A percentile compares a stretch with the other conserved stretches of the same genome.
Evolutionary conservation across 1,140 invertebrate species (phyloP).

Genomic region (Globodera rostochiensis): DNA sequence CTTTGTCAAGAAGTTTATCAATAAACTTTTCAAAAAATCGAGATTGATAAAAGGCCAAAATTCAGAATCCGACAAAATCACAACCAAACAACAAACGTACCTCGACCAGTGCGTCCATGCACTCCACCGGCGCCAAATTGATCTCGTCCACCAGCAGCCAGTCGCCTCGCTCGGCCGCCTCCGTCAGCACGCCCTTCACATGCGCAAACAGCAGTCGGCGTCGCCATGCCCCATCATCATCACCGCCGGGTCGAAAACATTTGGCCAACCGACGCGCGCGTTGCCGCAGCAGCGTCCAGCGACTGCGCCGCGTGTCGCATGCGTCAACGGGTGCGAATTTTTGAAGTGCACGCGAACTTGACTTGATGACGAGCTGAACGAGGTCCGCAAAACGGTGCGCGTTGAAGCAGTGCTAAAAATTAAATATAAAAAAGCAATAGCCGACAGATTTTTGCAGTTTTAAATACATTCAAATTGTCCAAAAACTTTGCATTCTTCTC

Average conservation of each 20-base stretch:
- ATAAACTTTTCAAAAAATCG: too few relatives aligned
- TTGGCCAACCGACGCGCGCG: conserved; percentile 73
- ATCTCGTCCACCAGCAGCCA: conserved; percentile 65
- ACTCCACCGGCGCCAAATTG: conserved; percentile 62
- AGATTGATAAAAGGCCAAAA: too few relatives aligned
- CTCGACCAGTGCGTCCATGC: conserved; percentile 59
- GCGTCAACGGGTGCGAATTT: conserved; percentile 42
- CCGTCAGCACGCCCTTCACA: conserved; percentile 54
- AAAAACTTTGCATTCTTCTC: conserved; percentile 84
- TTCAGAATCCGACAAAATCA: not conserved
- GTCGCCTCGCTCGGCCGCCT: conserved; percentile 57
- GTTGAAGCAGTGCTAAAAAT: conserved; percentile 73
- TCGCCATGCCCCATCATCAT: conserved; percentile 11
- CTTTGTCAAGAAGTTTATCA: too few relatives aligned
- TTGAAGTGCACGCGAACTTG: conserved; percentile 69
- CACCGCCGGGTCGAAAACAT: conserved; percentile 69
- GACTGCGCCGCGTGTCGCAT: conserved; percentile 74
- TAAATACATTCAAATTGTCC: conserved; percentile 75
- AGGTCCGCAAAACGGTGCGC: conserved; percentile 76
- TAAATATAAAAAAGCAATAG: too few relatives aligned
- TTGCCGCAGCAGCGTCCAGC: conserved; percentile 69
- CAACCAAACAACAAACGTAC: conserved; percentile 8
- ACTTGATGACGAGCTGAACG: conserved; percentile 77
- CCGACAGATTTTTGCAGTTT: not conserved
- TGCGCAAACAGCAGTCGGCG: conserved; percentile 56